Percentiles rank a stretch among this genome's conserved stretches.
Conservation (phyloP, 2,797 vertebrate genomes). For the Hydrolagus colliei region DNA sequence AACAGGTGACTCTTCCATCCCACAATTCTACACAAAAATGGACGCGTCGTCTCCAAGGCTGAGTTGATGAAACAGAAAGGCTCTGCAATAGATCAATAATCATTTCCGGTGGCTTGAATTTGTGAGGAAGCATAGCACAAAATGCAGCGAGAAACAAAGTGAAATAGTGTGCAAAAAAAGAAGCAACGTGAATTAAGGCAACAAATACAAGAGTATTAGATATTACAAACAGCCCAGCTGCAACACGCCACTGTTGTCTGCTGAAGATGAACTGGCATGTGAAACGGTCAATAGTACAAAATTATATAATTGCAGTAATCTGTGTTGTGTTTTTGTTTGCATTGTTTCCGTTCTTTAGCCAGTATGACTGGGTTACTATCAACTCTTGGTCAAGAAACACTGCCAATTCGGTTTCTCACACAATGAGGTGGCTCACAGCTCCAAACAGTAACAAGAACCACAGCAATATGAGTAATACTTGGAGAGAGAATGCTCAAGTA, state of each 20-base stretch:
- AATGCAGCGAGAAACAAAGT: not conserved
- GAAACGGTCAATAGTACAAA: slow-evolving; percentile 74
- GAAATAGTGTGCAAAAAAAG: not conserved
- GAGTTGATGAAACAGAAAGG: not conserved
- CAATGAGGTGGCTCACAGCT: slow-evolving; percentile 66
- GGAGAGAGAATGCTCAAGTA: slow-evolving; percentile 62
- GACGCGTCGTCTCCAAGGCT: not conserved
- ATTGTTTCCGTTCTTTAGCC: slow-evolving; percentile 72
- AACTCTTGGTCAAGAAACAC: slow-evolving; percentile 61
- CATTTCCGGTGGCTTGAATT: not conserved
- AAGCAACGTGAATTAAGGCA: not conserved
- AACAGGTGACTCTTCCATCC: not conserved
- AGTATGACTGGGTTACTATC: slow-evolving; percentile 71
- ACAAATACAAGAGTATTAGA: slow-evolving; percentile 35
- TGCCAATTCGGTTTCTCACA: slow-evolving; percentile 59
- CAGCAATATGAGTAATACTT: slow-evolving; percentile 53
- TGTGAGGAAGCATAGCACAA: not conserved
- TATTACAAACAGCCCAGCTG: slow-evolving; percentile 42
- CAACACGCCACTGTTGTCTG: slow-evolving; percentile 86
- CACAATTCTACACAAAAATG: not conserved
- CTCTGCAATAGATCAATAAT: slow-evolving; percentile 10
- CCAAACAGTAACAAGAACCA: slow-evolving; percentile 62
- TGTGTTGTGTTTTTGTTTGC: slow-evolving; percentile 67
- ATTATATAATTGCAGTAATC: slow-evolving; percentile 67
- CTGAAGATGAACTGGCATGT: slow-evolving; percentile 93